Base-by-base conservation (phyloP, 2,797 vertebrate genomes). In the Rhyacichthys aspro region DNA sequence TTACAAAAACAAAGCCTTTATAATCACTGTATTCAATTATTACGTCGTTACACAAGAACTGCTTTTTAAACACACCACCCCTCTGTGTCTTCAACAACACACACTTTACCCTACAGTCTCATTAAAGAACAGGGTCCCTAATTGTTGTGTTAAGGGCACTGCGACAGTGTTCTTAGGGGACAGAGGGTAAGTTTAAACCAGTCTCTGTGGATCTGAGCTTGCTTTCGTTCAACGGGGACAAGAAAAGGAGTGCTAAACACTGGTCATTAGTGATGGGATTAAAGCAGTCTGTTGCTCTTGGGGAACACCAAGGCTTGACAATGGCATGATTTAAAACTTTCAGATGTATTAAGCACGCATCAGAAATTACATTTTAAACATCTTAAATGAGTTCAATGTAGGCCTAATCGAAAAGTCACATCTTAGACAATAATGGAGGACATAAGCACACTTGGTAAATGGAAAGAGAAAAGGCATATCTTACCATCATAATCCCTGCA, bases 401-500 rank as follows among this genome's bases (percentile, higher is more conserved):
- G 19, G 19, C 2, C 19, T 23, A 23, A 23, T 23, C 19, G 2
- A 23, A 23, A 23, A 23, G 23, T 28, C 2, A 28, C 23, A 28
- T 28, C 7, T 28, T 28, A 28, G 4, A 28, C 23, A 28, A 28
- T 28, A 28, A 11, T 6, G 3, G 11, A 32, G 12, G 16, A 11
- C 1, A 5, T 0, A 39, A 43, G 5, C 12, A 34, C 0, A 1
- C 8, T 44, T 5, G 67, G 1, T 16, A 34, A 43, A 12, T 9
- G 44, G 5, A 55, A 48, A 12, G 0, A 3, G 5, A 49, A 19
- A 1, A 5, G 41, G 12, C 3, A 17, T 52, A 11, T 63, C 88
- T 83, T 94, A 98, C 98, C 98, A 46, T 99, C 98, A 19, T 99
- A 99, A 90, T 98, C 96, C 70, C 95, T 92, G 92, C 98, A 99